A percentile compares a stretch with the other conserved stretches of the same genome.
These are phyloP conservation scores for Fregata magnificens DNA, from an alignment of 2,113 vertebrate genomes.

Conservation along the genomic window DNA sequence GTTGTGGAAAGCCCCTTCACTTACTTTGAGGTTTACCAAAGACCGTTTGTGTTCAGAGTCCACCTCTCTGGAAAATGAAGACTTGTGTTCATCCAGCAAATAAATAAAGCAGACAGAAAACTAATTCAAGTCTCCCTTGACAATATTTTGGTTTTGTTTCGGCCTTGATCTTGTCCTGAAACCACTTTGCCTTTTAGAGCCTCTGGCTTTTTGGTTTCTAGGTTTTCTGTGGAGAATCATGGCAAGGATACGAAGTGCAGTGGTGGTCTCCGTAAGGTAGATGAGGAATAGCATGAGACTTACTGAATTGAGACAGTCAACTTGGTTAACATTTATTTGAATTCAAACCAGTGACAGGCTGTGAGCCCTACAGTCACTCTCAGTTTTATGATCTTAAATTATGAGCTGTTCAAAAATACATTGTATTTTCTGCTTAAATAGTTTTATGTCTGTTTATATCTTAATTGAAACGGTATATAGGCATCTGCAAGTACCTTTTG, in stretches of 20 bases:
- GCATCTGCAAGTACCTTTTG: background rate
- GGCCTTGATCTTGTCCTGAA: background rate
- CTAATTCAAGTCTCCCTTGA: background rate
- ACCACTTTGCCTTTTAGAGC: background rate
- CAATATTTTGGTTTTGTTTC: background rate
- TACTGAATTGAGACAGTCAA: background rate
- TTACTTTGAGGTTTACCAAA: background rate
- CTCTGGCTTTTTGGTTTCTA: background rate
- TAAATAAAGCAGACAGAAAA: background rate
- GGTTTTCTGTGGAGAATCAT: background rate
- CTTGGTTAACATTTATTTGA: background rate
- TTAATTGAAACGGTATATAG: background rate
- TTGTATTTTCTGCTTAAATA: background rate
- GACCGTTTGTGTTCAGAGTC: background rate
- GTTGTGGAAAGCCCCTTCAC: background rate
- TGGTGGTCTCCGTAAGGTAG: background rate
- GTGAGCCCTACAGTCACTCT: background rate
- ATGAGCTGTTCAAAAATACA: background rate
- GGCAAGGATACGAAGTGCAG: background rate
- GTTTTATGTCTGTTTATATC: conserved; percentile 5
- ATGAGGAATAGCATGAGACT: background rate
- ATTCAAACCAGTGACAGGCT: background rate
- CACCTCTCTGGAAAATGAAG: background rate
- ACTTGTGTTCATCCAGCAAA: background rate
- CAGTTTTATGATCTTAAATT: conserved; percentile 15